Conservation (phyloP, 1,140 invertebrate genomes). For the Apolygus lucorum region DNA sequence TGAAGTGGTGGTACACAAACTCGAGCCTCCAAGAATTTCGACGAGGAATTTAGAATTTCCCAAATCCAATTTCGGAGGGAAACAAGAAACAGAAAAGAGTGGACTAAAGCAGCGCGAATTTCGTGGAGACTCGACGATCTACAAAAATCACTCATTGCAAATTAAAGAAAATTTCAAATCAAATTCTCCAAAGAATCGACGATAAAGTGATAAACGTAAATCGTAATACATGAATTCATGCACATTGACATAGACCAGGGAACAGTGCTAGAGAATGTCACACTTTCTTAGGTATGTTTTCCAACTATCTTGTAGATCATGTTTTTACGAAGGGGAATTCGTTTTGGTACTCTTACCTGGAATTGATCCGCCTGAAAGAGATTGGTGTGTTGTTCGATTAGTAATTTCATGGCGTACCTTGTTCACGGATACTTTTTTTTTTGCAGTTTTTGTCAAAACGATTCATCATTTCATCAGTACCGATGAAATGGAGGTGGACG, state of each 20-base stretch:
- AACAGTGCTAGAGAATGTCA: neutral
- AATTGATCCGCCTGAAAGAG: neutral
- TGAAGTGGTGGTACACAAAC: too few species aligned
- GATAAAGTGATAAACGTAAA: too few species aligned
- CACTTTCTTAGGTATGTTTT: neutral
- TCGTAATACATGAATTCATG: neutral
- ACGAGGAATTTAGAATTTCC: too few species aligned
- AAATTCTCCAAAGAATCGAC: too few species aligned
- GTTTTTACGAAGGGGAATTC: neutral
- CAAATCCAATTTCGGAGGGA: too few species aligned
- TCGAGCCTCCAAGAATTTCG: too few species aligned
- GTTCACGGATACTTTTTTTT: neutral
- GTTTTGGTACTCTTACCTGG: conserved; percentile 4
- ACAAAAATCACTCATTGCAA: too few species aligned
- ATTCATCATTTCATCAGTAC: too few species aligned
- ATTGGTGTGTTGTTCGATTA: neutral
- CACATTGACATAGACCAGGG: too few species aligned
- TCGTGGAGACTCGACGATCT: neutral
- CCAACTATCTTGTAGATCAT: neutral
- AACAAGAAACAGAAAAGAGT: too few species aligned
- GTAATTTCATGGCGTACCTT: neutral
- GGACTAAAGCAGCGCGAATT: too few species aligned
- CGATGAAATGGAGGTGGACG: neutral
- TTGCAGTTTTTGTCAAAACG: neutral
- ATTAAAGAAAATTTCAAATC: too few species aligned